Base-by-base conservation (phyloP, 1,140 invertebrate species). In the Trachymyrmex cornetzi region DNA sequence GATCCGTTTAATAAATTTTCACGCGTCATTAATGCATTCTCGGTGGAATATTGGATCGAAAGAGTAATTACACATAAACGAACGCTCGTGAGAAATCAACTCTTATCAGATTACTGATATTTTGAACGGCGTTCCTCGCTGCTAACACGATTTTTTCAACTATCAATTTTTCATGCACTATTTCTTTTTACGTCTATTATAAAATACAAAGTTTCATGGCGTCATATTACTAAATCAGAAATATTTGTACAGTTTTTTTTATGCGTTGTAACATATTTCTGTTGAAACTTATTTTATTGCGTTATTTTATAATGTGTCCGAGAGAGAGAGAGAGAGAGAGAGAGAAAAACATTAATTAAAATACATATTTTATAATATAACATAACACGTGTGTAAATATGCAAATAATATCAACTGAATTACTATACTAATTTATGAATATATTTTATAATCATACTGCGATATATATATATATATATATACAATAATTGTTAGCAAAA, bases 1-100 rank as follows among this genome's bases (percentile, higher is more conserved):
- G 79, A 81, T 50, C 38, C 38, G 16, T 57, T 81, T 81, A 71
- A 81, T 81, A 72, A 72, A 22, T 81, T 72, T 71, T 24, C 79
- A 34, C 30, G 22, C 30, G 44, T 53, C 66, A 57, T 55, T 57
- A 44, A 57, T 27, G 48, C 38, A 44, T 79, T 69, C n/a, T 63
- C 75, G 44, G 27, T 7, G 19, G 57, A 24, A 77, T 63, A 48
- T 63, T 12, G 38, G 24, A 79, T 50, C 3, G 44, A 64, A 64
- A 22, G 22, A 12, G 53, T 57, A 81, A 81, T 81, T 30, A 7
- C 24, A 12, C 27, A 4, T 14, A 3, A 71, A 81, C 64, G 48
- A 67, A n/a, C 27, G 79, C 50, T 48, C 50, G 11, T 22, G 66
- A 30, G 7, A 81, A 30, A 30, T 38, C 48, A 38, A 59, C 22